These are phyloP conservation scores for Mamestra configurata DNA, from an alignment of 1,140 invertebrate genomes.

Conservation along the genomic window DNA sequence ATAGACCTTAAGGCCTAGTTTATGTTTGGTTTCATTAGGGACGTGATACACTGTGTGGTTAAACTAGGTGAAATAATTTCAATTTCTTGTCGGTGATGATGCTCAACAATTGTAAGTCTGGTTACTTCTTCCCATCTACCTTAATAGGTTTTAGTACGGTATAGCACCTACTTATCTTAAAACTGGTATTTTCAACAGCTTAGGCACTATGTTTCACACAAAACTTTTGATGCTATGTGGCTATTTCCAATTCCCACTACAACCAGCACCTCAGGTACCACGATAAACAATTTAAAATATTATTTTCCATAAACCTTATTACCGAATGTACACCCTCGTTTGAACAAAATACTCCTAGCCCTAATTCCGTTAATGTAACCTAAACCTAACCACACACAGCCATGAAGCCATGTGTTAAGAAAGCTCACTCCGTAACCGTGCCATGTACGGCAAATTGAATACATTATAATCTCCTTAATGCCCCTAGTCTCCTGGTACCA, in stretches of 20 bases:
- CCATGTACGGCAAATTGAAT: constrained; percentile 44
- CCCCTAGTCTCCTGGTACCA: not conserved
- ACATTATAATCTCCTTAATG: constrained; percentile 35
- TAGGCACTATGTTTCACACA: too few species aligned
- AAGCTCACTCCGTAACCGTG: constrained; percentile 1
- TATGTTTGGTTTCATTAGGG: constrained; percentile 14
- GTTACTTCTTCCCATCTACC: too few species aligned
- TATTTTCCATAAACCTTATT: too few species aligned
- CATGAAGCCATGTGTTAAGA: constrained; percentile 33
- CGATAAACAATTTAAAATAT: too few species aligned
- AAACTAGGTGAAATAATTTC: not conserved
- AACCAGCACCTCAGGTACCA: too few species aligned
- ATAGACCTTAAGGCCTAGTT: constrained; percentile 20
- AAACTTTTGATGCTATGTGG: too few species aligned
- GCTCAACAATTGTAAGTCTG: too few species aligned
- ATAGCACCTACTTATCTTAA: too few species aligned
- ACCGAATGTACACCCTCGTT: not conserved
- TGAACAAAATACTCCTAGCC: not conserved
- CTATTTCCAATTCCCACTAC: too few species aligned
- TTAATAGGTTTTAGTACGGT: too few species aligned
- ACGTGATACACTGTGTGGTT: not conserved
- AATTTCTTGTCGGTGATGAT: not conserved
- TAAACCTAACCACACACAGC: constrained; percentile 6
- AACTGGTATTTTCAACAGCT: too few species aligned
- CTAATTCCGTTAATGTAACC: not conserved